These are phyloP conservation scores for Phragmatobia fuliginosa DNA, from an alignment of 2,888 invertebrate species.

Conservation along the genomic window DNA sequence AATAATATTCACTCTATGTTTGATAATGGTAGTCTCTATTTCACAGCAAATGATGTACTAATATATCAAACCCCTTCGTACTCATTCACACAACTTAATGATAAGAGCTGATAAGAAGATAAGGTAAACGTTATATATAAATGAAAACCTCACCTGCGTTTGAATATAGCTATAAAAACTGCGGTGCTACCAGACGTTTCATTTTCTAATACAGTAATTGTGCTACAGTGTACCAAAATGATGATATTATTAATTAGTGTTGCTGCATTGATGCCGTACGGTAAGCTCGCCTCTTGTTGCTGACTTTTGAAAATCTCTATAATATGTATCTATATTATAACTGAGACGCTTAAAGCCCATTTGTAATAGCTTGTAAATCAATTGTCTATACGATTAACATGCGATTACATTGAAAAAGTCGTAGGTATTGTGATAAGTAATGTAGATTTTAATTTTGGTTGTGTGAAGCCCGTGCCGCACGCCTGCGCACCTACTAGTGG, in stretches of 20 bases:
- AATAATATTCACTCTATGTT: slow-evolving; percentile 59
- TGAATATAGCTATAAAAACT: slow-evolving; percentile 75
- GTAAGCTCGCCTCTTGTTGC: slow-evolving; percentile 59
- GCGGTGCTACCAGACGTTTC: slow-evolving; percentile 53
- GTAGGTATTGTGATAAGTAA: slow-evolving; percentile 65
- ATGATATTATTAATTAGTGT: slow-evolving; percentile 64
- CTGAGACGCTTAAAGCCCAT: slow-evolving; percentile 2
- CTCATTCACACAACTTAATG: slow-evolving; percentile 66
- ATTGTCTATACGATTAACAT: slow-evolving; percentile 44
- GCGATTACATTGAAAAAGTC: slow-evolving; percentile 43
- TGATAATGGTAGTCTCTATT: slow-evolving; percentile 30
- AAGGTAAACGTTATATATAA: slow-evolving; percentile 51
- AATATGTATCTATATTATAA: neutral
- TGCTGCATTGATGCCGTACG: slow-evolving; percentile 63
- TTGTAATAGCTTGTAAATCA: slow-evolving; percentile 43
- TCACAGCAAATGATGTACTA: slow-evolving; percentile 35
- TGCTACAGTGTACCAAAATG: slow-evolving; percentile 58
- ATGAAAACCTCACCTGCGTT: slow-evolving; percentile 67
- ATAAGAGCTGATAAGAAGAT: slow-evolving; percentile 59
- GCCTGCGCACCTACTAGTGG: slow-evolving; percentile 55
- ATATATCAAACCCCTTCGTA: slow-evolving; percentile 57
- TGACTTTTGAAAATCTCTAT: neutral
- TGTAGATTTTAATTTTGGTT: slow-evolving; percentile 62
- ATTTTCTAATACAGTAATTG: slow-evolving; percentile 49
- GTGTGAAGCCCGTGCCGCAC: slow-evolving; percentile 63